Evolutionary conservation across 2,888 invertebrate genomes (phyloP).

Genomic region (Sipha maydis): DNA sequence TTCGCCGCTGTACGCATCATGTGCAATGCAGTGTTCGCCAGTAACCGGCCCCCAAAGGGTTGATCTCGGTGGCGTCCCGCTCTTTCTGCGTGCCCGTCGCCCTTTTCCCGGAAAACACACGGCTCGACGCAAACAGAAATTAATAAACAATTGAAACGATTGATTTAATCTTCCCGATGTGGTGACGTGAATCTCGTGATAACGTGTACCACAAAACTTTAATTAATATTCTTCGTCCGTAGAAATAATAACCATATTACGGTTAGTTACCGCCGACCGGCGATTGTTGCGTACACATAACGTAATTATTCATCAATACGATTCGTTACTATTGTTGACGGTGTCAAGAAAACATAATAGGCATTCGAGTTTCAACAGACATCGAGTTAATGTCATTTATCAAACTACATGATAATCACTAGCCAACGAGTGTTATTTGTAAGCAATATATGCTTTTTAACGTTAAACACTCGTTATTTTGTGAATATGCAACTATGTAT

Average conservation of each 20-base stretch:
- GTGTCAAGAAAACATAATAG: not conserved
- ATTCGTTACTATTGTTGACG: too few relatives aligned
- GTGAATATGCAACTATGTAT: too few relatives aligned
- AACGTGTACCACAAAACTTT: too few relatives aligned
- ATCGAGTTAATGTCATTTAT: too few relatives aligned
- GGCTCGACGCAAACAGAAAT: not conserved
- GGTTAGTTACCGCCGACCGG: too few relatives aligned
- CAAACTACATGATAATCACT: too few relatives aligned
- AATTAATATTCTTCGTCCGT: not conserved
- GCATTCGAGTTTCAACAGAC: not conserved
- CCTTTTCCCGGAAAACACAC: not conserved
- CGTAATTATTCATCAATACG: too few relatives aligned
- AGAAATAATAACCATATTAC: not conserved
- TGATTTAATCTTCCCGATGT: too few relatives aligned
- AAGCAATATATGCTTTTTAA: not conserved
- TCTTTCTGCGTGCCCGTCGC: too few relatives aligned
- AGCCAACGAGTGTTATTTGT: too few relatives aligned
- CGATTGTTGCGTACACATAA: too few relatives aligned
- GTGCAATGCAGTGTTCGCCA: not conserved
- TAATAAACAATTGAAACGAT: not conserved
- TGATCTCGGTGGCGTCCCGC: not conserved
- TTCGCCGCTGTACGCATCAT: not conserved
- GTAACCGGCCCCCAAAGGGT: not conserved
- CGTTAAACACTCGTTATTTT: not conserved
- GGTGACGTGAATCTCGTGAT: too few relatives aligned